Conservation (phyloP, 2,888 invertebrate genomes). For the Ferrisia virgata region DNA sequence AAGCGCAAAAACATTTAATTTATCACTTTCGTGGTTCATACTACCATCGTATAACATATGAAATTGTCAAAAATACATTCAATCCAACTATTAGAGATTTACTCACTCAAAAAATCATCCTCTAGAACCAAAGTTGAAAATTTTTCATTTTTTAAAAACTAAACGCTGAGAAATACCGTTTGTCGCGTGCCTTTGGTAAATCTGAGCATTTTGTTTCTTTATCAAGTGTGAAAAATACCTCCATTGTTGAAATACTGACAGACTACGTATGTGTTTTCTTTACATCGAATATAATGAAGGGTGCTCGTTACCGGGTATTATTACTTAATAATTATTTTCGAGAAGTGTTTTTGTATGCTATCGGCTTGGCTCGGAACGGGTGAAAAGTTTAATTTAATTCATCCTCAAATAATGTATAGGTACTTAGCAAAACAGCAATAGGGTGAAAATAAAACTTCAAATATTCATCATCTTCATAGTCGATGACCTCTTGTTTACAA, state of each 20-base stretch:
- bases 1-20: too few relatives aligned
- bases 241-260: neutral
- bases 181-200: neutral
- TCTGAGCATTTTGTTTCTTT: neutral
- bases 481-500: constrained; percentile 43
- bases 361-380: too few relatives aligned
- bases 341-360: neutral
- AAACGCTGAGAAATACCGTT: too few relatives aligned
- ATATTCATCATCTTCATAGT: constrained; percentile 26
- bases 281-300: neutral
- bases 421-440: neutral
- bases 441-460: neutral
- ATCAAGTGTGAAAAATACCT: neutral
- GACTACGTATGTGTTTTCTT: neutral
- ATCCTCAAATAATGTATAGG: neutral
- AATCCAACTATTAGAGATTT: too few relatives aligned
- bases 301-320: neutral
- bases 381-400: neutral
- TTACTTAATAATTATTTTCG: neutral
- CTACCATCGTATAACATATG: too few relatives aligned
- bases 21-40: too few relatives aligned
- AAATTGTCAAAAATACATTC: too few relatives aligned
- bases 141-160: too few relatives aligned
- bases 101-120: too few relatives aligned
- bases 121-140: too few relatives aligned